phyloP scores from a whole-genome alignment of 2,113 vertebrate species.

The Ptychochromis oligacanthus region DNA sequence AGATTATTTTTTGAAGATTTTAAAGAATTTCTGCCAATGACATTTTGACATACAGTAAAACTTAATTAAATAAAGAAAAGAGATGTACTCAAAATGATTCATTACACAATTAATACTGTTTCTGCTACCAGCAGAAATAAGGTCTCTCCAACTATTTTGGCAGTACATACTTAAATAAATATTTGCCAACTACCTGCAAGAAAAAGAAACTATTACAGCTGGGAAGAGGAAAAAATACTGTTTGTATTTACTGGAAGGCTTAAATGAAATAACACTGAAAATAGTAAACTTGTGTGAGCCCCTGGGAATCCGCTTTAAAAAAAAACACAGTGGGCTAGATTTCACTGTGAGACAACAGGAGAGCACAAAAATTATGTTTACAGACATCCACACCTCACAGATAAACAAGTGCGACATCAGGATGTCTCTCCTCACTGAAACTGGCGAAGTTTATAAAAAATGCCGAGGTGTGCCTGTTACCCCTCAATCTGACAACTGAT shows the following conservation, averaged over 20 bases:
- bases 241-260: conserved; percentile 14
- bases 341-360: background rate
- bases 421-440: background rate
- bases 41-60: background rate
- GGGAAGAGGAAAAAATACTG: background rate
- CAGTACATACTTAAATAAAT: background rate
- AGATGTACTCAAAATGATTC: background rate
- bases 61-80: background rate
- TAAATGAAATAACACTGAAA: conserved; percentile 25
- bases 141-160: background rate
- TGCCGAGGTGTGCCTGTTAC: conserved; percentile 31
- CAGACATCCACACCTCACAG: conserved; percentile 8
- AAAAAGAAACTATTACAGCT: background rate
- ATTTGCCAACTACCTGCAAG: no score
- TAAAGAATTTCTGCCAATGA: background rate
- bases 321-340: conserved; percentile 1
- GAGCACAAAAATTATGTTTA: background rate
- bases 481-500: conserved; percentile 23
- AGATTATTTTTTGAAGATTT: background rate
- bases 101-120: background rate
- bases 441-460: conserved; percentile 8
- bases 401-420: conserved; percentile 16
- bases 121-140: background rate
- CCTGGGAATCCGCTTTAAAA: conserved; percentile 3
- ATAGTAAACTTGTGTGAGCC: conserved; percentile 1